phyloP scores from a whole-genome alignment of 2,888 invertebrate genomes.

The Noctua fimbriata region DNA sequence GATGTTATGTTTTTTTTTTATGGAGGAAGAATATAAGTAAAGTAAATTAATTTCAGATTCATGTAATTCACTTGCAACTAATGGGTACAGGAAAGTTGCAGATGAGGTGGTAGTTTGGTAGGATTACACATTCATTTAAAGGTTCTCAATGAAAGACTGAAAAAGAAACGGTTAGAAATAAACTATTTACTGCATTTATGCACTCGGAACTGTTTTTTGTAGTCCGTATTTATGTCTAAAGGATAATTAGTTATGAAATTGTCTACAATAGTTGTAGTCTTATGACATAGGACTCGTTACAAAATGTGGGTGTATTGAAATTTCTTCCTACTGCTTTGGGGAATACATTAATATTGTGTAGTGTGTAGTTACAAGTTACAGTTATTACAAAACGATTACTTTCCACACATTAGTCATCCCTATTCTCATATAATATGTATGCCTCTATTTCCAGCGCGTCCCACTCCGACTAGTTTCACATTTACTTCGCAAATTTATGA shows the following conservation, averaged over 20 bases:
- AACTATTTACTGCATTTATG: not conserved
- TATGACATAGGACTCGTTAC: not conserved
- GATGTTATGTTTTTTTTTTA: not conserved
- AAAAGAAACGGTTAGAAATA: not conserved
- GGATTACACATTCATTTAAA: not conserved
- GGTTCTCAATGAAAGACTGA: not conserved
- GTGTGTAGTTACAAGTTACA: not conserved
- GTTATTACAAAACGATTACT: slow-evolving; percentile 15
- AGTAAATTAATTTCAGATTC: not conserved
- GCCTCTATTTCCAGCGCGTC: slow-evolving; percentile 52
- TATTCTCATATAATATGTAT: slow-evolving; percentile 23
- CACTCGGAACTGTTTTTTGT: not conserved
- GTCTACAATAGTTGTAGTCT: not conserved
- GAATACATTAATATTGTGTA: not conserved
- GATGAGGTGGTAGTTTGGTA: not conserved
- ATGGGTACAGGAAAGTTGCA: not conserved
- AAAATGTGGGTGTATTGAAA: not conserved
- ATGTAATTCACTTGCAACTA: not conserved
- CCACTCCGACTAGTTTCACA: slow-evolving; percentile 44
- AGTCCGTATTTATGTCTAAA: not conserved
- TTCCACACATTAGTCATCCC: slow-evolving; percentile 36
- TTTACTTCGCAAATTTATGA: slow-evolving; percentile 49
- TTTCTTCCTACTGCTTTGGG: not conserved
- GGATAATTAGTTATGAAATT: not conserved
- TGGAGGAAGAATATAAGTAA: not conserved